Base-by-base conservation (phyloP, 23 tunicate genomes). In the Oikopleura dioica region DNA sequence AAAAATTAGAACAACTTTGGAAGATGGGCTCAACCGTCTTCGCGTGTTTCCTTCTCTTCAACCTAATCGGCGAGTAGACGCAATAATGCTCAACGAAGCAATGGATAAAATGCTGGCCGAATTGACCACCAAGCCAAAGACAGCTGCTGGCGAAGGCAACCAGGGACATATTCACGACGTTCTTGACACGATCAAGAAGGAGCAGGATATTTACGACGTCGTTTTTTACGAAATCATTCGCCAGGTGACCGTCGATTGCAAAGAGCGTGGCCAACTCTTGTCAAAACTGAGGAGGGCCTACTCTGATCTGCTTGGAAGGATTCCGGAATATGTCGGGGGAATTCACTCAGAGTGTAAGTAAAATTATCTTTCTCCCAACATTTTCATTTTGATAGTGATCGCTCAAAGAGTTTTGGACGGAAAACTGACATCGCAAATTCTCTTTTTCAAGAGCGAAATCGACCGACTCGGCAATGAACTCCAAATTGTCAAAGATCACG, bases 381-480 rank as follows among this genome's bases (percentile, higher is more conserved):
- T n/a, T n/a, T n/a, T n/a, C n/a, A n/a, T n/a, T n/a, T n/a, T n/a
- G n/a, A n/a, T n/a, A n/a, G 87, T 92, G 0, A 82, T 92, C 81
- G 98, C 98, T 2, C 98, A 92, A 69, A 80, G 98, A 55, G 82
- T 94, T 12, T 67, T 92, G 1, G 98, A 92, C 59, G 81, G 94
- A 68, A 78, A 91, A 59, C 79, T 92, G 0, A 92, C 98, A 16
- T 85, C 85, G 50, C 87, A 92, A 72, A 69, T 89, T 59, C 36
- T 82, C n/a, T 68, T 84, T 58, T 89, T 89, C 77, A 44, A 44
- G 21, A 21, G 21, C 16, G 55, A 44, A 44, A 44, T 44, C 55
- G 16, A 63, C 16, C 28, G 4, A 63, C 72, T 63, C 33, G 26
- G 0, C 35, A 79, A 81, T 38, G 81, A 81, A 77, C 32, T 81